Evolutionary conservation across 2,113 vertebrate species (phyloP), one percentile per base, ranked within the genome.

Genomic region (Platichthys flesus): DNA sequence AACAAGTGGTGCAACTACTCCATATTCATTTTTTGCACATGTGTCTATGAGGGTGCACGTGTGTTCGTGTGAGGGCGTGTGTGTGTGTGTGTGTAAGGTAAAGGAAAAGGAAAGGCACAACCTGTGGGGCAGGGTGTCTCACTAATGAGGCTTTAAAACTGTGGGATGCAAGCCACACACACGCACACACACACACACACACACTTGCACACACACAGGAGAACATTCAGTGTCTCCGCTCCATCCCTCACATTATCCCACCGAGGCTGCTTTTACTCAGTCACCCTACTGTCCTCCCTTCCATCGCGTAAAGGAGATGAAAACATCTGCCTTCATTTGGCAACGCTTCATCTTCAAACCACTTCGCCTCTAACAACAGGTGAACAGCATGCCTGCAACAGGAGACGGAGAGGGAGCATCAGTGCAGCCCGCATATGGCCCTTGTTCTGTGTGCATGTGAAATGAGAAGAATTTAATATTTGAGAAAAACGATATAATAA

Each of bases 141-240:
- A 83, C 92, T 94, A 95, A 94, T 94, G 93, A 95, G 93, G 89
- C 93, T 89, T 89, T 85, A 89, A 82, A 89, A 88, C 90, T 81
- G 85, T 87, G 84, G 86, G 91, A 91, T 91, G 87, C 72, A 31
- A 91, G 89, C 85, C 91, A 90, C 86, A 88, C 83, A 89, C 88
- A 89, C 58, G 16, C 8, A 13, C 28, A 60, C 58, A 60, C 26
- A 31, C 31, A 35, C 28, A 91, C 81, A 90, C 86, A 88, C 83
- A 89, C 81, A 90, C 88, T 88, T 26, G 14, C 6, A 3, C 13
- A 59, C 57, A 35, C 24, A 26, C 15, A 90, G 79, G 88, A 21
- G 89, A 91, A 92, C 88, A 83, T 92, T 91, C 90, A 88, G 84
- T 76, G 82, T 90, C 79, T 90, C 74, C 78, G 81, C 83, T 85